These are phyloP conservation scores for Platichthys stellatus DNA, from an alignment of 2,113 vertebrate genomes.

Conservation along the genomic window DNA sequence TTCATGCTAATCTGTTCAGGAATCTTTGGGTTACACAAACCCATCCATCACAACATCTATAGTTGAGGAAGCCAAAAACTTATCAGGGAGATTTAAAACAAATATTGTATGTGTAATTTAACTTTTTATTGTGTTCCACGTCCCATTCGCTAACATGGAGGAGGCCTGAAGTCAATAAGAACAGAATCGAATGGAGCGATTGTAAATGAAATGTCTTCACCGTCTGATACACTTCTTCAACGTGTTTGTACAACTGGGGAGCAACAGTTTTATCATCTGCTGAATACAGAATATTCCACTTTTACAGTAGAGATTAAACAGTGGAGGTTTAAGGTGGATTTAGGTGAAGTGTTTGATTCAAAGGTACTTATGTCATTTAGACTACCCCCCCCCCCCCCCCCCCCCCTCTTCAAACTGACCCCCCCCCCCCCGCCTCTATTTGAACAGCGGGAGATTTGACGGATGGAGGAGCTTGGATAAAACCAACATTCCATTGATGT, in stretches of 20 bases:
- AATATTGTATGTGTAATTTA: no score
- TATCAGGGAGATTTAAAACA: no score
- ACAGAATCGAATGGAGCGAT: not conserved
- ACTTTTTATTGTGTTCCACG: no score
- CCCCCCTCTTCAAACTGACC: no score
- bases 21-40: no score
- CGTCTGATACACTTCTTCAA: not conserved
- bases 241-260: no score
- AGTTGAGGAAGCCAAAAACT: no score
- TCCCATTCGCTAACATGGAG: no score
- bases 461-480: slow-evolving; percentile 50
- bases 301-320: not conserved
- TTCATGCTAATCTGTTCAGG: no score
- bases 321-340: not conserved
- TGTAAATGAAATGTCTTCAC: not conserved
- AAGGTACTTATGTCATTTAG: slow-evolving; percentile 8
- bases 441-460: slow-evolving; percentile 16
- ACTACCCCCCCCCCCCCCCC: not conserved
- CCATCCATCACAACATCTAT: no score
- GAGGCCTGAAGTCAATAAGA: no score
- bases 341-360: slow-evolving; percentile 1
- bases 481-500: slow-evolving; percentile 50
- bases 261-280: not conserved
- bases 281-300: not conserved
- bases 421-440: not conserved